Evolutionary conservation across 2,888 invertebrate genomes (phyloP).

Genomic region (Andrena dorsata): DNA sequence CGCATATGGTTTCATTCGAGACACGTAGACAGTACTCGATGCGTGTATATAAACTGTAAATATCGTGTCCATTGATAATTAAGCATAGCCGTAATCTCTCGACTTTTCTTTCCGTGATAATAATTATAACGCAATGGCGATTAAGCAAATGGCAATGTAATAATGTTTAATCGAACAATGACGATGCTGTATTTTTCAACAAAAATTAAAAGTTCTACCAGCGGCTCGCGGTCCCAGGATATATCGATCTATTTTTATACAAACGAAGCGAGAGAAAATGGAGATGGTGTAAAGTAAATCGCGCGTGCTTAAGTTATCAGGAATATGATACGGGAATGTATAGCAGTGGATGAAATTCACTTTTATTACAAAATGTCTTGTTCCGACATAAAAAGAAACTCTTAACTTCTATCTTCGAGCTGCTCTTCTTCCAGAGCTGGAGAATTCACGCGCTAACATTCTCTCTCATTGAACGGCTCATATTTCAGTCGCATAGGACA

Average conservation of each 20-base stretch:
- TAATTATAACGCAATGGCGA: slow-evolving; percentile 5
- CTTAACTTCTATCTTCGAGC: neutral
- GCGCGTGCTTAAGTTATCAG: slow-evolving; percentile 51
- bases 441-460: slow-evolving; percentile 3
- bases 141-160: slow-evolving; percentile 20
- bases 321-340: slow-evolving; percentile 55
- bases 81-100: neutral
- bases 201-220: slow-evolving; percentile 28
- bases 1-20: neutral
- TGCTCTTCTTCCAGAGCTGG: slow-evolving; percentile 4
- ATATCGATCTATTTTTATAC: slow-evolving; percentile 1
- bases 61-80: slow-evolving; percentile 18
- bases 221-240: neutral
- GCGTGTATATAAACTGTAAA: slow-evolving; percentile 20
- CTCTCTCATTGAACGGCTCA: neutral
- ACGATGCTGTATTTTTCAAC: slow-evolving; percentile 48
- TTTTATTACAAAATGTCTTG: slow-evolving; percentile 36
- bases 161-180: slow-evolving; percentile 3
- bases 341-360: slow-evolving; percentile 35
- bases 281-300: slow-evolving; percentile 10
- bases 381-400: neutral
- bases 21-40: neutral
- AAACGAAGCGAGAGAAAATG: neutral
- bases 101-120: slow-evolving; percentile 5
- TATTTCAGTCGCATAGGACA: neutral